Percentiles rank a stretch among this genome's conserved stretches.
Conservation (phyloP, 2,113 vertebrate genomes). For the Aptenodytes forsteri region DNA sequence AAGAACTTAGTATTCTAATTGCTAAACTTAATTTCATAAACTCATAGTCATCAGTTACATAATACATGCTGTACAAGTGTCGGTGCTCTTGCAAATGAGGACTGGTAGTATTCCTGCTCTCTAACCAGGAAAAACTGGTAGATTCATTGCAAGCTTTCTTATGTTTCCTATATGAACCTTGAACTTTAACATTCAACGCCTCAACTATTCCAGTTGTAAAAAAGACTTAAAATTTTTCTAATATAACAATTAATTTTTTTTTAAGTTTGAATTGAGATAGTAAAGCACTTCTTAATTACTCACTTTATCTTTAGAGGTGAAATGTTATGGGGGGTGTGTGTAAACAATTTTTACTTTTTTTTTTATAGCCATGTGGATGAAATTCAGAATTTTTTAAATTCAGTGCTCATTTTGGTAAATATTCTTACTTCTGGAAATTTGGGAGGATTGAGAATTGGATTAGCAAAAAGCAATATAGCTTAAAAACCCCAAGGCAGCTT, state of each 20-base stretch:
- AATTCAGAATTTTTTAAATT: neutral
- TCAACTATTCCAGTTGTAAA: neutral
- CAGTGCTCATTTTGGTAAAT: neutral
- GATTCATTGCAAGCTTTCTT: neutral
- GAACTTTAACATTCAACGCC: neutral
- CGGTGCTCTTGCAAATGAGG: neutral
- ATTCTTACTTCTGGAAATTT: neutral
- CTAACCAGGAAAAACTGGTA: neutral
- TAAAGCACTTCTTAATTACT: neutral
- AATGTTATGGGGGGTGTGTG: neutral
- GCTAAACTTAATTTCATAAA: neutral
- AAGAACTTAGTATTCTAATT: neutral
- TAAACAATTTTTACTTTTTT: neutral
- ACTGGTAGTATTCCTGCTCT: neutral
- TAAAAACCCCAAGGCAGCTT: neutral
- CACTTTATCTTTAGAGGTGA: neutral
- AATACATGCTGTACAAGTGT: fast-evolving
- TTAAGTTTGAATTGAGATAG: neutral
- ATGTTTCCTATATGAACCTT: neutral
- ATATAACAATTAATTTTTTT: neutral
- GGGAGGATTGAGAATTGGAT: neutral
- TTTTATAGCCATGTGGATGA: neutral
- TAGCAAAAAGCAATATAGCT: neutral
- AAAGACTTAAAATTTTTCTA: neutral
- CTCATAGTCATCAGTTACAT: neutral